Percentiles rank a stretch among this genome's conserved stretches.
These are phyloP conservation scores for Macquaria australasica DNA, from an alignment of 2,113 vertebrate genomes.

Conservation along the genomic window DNA sequence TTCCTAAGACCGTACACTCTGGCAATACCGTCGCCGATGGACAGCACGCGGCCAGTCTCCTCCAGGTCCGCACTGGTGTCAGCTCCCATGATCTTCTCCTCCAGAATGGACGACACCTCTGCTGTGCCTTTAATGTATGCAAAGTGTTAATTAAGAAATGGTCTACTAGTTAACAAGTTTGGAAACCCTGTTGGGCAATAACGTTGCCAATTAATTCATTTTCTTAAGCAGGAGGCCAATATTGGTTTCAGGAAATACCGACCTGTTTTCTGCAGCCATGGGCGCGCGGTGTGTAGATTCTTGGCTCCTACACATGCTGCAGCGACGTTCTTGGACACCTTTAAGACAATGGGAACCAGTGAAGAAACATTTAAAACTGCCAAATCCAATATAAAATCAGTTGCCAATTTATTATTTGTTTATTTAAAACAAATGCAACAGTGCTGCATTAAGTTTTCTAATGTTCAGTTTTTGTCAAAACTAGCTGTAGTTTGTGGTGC, in stretches of 20 bases:
- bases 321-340: conserved; percentile 92
- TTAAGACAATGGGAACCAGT: background rate
- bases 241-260: conserved; percentile 50
- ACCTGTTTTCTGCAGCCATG: conserved; percentile 92
- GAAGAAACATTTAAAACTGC: background rate
- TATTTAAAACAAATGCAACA: background rate
- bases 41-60: conserved; percentile 96
- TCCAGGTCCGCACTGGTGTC: conserved; percentile 92
- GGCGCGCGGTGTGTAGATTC: conserved; percentile 88
- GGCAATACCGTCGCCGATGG: conserved; percentile 97
- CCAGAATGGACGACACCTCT: conserved; percentile 96
- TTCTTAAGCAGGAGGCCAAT: background rate
- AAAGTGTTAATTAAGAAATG: background rate
- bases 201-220: background rate
- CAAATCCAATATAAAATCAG: background rate
- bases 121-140: conserved; percentile 87
- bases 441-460: background rate
- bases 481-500: too few relatives aligned
- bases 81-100: conserved; percentile 94
- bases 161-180: background rate
- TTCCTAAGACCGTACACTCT: conserved; percentile 95
- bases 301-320: conserved; percentile 90
- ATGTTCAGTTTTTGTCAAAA: background rate
- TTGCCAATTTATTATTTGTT: background rate
- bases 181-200: background rate